Percentiles rank a stretch among this genome's conserved stretches.
Evolutionary conservation across 2,888 invertebrate genomes (phyloP).

Genomic region (Syritta pipiens): DNA sequence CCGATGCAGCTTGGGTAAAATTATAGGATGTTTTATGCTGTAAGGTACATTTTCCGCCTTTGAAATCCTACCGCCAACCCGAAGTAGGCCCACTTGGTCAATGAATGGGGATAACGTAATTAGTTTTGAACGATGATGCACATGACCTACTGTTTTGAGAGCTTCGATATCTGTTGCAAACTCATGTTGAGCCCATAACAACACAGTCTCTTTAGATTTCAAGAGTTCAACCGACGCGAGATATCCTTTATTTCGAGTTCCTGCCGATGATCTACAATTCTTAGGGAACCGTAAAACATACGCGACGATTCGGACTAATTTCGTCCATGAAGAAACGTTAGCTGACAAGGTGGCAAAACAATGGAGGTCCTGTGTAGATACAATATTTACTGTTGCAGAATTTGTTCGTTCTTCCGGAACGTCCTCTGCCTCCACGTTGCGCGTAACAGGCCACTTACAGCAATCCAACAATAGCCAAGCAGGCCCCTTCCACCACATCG

Average conservation of each 20-base stretch:
- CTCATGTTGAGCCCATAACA: not conserved
- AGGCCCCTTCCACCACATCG: conserved; percentile 14
- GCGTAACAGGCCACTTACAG: not conserved
- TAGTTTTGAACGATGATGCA: no score
- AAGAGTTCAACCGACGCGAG: no score
- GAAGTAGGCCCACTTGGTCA: not conserved
- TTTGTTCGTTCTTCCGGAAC: conserved; percentile 7
- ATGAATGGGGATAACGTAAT: no score
- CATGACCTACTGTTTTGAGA: no score
- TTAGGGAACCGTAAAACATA: not conserved
- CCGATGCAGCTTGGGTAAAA: no score
- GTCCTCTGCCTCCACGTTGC: no score
- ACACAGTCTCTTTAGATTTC: not conserved
- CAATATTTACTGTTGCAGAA: not conserved
- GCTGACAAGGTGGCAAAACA: not conserved
- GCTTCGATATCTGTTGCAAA: not conserved
- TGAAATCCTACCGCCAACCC: not conserved
- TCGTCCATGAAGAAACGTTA: conserved; percentile 5
- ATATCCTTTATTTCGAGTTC: no score
- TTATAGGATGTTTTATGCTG: no score
- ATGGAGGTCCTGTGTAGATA: not conserved
- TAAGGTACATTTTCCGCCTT: no score
- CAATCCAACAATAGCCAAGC: conserved; percentile 10
- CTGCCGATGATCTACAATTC: no score
- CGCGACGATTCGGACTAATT: not conserved